Evolutionary conservation across 2,113 vertebrate species (phyloP).

Genomic region (Scalopus aquaticus): DNA sequence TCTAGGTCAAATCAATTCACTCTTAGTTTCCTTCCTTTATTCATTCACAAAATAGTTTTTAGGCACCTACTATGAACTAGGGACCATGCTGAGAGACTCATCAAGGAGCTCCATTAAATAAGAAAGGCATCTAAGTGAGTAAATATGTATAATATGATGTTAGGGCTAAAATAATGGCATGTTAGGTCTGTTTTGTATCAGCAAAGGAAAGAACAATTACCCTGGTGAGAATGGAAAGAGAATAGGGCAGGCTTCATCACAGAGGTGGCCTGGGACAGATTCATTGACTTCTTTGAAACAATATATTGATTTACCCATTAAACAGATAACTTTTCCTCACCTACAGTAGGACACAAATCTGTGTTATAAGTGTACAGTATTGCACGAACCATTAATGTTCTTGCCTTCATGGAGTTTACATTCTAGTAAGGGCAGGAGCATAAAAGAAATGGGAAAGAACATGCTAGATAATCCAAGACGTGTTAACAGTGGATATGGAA

Average conservation of each 20-base stretch:
- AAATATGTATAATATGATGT: neutral
- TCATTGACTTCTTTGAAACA: neutral
- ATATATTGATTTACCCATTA: neutral
- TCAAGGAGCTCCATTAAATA: neutral
- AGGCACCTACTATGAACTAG: neutral
- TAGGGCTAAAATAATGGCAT: neutral
- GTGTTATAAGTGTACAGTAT: neutral
- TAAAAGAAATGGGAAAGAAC: neutral
- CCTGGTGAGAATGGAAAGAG: neutral
- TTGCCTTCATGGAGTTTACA: neutral
- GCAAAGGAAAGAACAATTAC: neutral
- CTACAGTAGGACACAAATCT: neutral
- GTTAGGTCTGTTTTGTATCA: neutral
- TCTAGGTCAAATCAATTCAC: neutral
- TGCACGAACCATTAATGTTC: neutral
- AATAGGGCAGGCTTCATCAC: neutral
- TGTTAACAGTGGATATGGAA: neutral
- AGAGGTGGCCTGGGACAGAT: neutral
- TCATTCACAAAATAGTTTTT: neutral
- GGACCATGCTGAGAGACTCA: neutral
- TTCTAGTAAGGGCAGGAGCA: neutral
- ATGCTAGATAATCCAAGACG: neutral
- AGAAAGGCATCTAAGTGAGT: neutral
- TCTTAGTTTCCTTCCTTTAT: neutral
- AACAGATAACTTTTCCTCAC: neutral